Base-by-base conservation (phyloP, 2,113 vertebrate genomes). In the Labeo catla region DNA sequence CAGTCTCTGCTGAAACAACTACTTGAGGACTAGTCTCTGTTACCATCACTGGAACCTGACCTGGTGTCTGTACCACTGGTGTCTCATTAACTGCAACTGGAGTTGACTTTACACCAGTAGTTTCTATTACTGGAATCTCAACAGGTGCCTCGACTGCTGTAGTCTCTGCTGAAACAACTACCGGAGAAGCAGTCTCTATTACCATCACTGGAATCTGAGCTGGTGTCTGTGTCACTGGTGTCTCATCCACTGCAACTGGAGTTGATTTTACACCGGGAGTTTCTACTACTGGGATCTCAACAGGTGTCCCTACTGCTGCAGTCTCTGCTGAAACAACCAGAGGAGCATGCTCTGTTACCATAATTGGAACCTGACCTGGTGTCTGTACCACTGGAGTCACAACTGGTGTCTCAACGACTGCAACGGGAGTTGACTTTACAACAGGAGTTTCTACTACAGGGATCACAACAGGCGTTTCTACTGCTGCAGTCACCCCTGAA, bases 361-460 rank as follows among this genome's bases (percentile, higher is more conserved):
- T 65, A 8, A 10, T n/a, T 65, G 23, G 39, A 70, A 70, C 28
- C 36, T 70, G 34, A 39, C 66, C 66, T 16, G 34, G 66, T 39
- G 12, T 70, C 66, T 70, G 13, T 70, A 36, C 66, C 8, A 70
- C 6, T 39, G 36, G 66, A 12, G 66, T 70, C 66, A 70, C 66
- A 36, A 70, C 5, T 70, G 66, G 66, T 39, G 28, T 39, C 66
- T 70, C 34, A 70, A 70, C 13, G 6, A 70, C 66, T 36, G 66
- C 66, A 70, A 39, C 34, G 16, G 12, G 34, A 70, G 66, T 12
- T 68, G 66, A 36, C 13, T 70, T 6, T 39, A 70, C 28, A 70
- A 70, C 6, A 34, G 23, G 11, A 8, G 66, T 70, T 70, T 70
- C 66, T 39, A 81, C 83, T 84, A 61, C 84, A 90, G 79, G 52